Conservation (phyloP, 2,888 invertebrate species). For the Netelia melanura region DNA sequence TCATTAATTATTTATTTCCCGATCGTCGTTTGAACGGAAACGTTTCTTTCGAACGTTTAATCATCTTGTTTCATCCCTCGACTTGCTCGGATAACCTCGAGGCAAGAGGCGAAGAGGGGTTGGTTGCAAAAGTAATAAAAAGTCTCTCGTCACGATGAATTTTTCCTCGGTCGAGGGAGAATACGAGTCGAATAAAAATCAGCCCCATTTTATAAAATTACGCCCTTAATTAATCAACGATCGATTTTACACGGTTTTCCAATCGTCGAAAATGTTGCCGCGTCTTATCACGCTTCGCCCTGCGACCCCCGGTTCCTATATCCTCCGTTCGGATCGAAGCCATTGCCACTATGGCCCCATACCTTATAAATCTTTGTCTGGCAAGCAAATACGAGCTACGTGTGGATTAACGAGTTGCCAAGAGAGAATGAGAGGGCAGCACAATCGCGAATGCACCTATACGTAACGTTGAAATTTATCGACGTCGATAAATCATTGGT, state of each 20-base stretch:
- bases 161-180: not conserved
- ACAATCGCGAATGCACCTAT: constrained; percentile 22
- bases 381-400: constrained; percentile 31
- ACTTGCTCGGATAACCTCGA: not conserved
- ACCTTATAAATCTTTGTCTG: constrained; percentile 52
- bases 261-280: not conserved
- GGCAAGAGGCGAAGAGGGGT: not conserved
- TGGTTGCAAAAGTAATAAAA: constrained; percentile 11
- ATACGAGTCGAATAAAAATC: constrained; percentile 19
- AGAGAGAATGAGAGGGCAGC: constrained; percentile 1
- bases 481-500: constrained; percentile 59
- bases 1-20: constrained; percentile 54
- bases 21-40: constrained; percentile 26
- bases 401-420: constrained; percentile 54
- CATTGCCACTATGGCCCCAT: not conserved
- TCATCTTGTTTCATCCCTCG: constrained; percentile 27
- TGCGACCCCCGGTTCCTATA: not conserved
- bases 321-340: not conserved
- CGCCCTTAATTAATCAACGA: constrained; percentile 24
- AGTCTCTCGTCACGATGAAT: constrained; percentile 51
- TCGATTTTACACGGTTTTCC: not conserved
- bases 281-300: not conserved
- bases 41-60: constrained; percentile 44
- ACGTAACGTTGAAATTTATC: constrained; percentile 58
- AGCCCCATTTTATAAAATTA: constrained; percentile 3